Evolutionary conservation across 2,797 vertebrate species (phyloP), one percentile per base, ranked within the genome.

Genomic region (Cottoperca gobio): DNA sequence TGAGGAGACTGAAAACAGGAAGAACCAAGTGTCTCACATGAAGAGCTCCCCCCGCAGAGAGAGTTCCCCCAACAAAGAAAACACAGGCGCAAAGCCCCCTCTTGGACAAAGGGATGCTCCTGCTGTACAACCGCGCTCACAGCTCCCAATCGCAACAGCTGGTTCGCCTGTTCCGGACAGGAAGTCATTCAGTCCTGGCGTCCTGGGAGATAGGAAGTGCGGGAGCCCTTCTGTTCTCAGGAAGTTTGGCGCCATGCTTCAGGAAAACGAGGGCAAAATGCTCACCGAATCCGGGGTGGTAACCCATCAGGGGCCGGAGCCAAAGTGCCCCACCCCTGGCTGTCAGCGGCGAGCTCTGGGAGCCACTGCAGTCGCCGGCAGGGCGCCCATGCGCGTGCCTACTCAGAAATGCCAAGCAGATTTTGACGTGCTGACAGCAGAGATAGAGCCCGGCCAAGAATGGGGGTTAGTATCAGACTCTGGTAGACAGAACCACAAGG

Each of bases 391-490:
- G 26, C 90, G 93, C 8, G 75, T 81, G 65, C 73, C 94, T 70
- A 70, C 91, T 87, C 96, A 95, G 68, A 96, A 95, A 91, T 94
- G 90, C 82, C 93, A 93, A 80, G 91, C 91, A 53, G 94, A 95
- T 85, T 92, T 90, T 33, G 91, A 91, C 50, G 86, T 90, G 89
- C 83, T 89, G 81, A 92, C 93, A 85, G 90, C 86, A 66, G 93
- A 91, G 74, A 83, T 78, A 64, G 83, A 90, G 54, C 48, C 55
- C 58, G 17, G 87, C 92, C 92, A 93, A 85, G 92, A 94, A 19
- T 55, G 82, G 85, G 82, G 87, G 61, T 61, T 78, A 73, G 63
- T 70, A 55, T 78, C 79, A 65, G 90, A 93, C 83, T 78, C 73
- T 60, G 75, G 83, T 21, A 81, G 86, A 82, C 90, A 89, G 64